Evolutionary conservation across 2,113 vertebrate species (phyloP).

Genomic region (Festucalex cinctus): DNA sequence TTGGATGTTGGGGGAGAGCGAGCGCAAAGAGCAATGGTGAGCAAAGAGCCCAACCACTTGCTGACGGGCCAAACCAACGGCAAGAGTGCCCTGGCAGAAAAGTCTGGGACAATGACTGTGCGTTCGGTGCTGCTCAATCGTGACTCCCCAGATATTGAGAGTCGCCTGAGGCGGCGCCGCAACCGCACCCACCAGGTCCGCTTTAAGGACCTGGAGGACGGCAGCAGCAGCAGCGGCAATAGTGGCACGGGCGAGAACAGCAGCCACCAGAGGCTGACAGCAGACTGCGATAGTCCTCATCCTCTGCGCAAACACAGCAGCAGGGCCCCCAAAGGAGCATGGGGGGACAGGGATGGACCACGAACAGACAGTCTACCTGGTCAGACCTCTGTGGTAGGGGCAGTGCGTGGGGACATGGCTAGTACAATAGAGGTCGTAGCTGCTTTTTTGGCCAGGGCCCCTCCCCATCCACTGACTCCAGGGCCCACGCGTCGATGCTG

Average conservation of each 20-base stretch:
- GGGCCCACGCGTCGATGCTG: slow-evolving; percentile 71
- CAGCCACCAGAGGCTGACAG: slow-evolving; percentile 51
- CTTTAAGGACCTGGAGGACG: slow-evolving; percentile 81
- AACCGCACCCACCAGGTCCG: slow-evolving; percentile 83
- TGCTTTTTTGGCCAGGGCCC: slow-evolving; percentile 68
- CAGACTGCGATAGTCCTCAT: slow-evolving; percentile 62
- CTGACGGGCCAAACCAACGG: slow-evolving; percentile 64
- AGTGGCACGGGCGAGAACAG: slow-evolving; percentile 58
- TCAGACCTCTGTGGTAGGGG: slow-evolving; percentile 69
- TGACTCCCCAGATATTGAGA: slow-evolving; percentile 78
- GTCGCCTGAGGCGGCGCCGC: slow-evolving; percentile 75
- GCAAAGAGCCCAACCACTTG: slow-evolving; percentile 73
- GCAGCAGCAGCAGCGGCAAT: slow-evolving; percentile 62
- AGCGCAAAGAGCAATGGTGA: slow-evolving; percentile 72
- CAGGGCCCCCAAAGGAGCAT: slow-evolving; percentile 40
- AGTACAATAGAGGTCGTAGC: slow-evolving; percentile 70
- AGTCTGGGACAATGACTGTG: slow-evolving; percentile 74
- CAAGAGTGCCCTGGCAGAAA: slow-evolving; percentile 75
- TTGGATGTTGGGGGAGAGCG: slow-evolving; percentile 59
- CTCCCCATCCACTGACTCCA: slow-evolving; percentile 72
- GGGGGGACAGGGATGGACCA: slow-evolving; percentile 46
- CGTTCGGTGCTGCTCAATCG: slow-evolving; percentile 81
- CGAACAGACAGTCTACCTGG: slow-evolving; percentile 43
- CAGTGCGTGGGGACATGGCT: slow-evolving; percentile 72
- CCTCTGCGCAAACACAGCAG: slow-evolving; percentile 61